Base-by-base conservation (phyloP, 2,888 invertebrate genomes). In the Dicranocentrus wangi region DNA sequence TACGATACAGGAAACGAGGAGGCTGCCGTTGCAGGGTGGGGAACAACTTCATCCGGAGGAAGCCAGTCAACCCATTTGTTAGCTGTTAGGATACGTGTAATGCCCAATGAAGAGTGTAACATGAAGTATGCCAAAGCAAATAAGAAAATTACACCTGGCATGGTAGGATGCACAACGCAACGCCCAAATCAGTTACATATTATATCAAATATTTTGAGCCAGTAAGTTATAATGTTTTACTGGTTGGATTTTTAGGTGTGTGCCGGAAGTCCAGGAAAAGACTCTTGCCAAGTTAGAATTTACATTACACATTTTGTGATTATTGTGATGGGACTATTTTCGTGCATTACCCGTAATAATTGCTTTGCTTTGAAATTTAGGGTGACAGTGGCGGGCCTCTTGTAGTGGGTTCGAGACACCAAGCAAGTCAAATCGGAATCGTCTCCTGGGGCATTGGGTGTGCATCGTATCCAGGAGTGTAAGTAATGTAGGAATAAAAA, bases 311-410 rank as follows among this genome's bases (percentile, higher is more conserved):
- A 25, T 55, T 15, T 25, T 25, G 10, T 1, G 19, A 55, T 25
- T 17, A 55, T 25, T 15, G n/a, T 15, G 10, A 5, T 47, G 10
- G 10, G 17, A 47, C n/a, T 8, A 39, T n/a, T 47, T 17, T 47
- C 13, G 17, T 53, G 7, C 21, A 21, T 19, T 19, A 5, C 8
- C 53, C 17, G 21, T 8, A 5, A 53, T 21, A 21, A 7, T 17
- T 32, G 32, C 7, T 32, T n/a, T 27, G 21, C 39, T 60, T 1
- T 47, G 25, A 23, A 28, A 42, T 42, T 8, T 89, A 95, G 95
- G 95, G 95, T 63, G 95, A 96, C 88, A 95, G 95, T 86, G 96
- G 96, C 61, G 96, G 96, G 3, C 96, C 96, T 0, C 89, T 96
- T 87, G 63, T 69, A 1, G 5, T 70, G 8, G 82, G 73, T 25